A percentile compares a stretch with the other conserved stretches of the same genome.
These are phyloP conservation scores for Protophormia terraenovae DNA, from an alignment of 2,888 invertebrate species.

Conservation along the genomic window DNA sequence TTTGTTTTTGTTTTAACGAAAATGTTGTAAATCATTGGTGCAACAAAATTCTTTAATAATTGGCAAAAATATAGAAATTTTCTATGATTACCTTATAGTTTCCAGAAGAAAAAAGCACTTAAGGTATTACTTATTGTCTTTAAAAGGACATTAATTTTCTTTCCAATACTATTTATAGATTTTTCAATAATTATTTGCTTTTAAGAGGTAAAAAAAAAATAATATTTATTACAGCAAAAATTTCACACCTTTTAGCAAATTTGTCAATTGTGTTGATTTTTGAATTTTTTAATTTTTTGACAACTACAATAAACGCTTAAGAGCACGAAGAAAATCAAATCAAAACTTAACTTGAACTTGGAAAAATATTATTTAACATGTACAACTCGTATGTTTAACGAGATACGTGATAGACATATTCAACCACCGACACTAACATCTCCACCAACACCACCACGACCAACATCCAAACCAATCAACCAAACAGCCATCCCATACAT, in stretches of 20 bases:
- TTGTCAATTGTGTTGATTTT: slow-evolving; percentile 56
- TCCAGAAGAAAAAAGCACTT: background rate
- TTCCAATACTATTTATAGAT: background rate
- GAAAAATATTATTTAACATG: slow-evolving; percentile 71
- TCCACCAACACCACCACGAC: slow-evolving; percentile 26
- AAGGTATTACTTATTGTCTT: background rate
- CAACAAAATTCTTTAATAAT: slow-evolving; percentile 66
- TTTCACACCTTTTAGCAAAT: slow-evolving; percentile 67
- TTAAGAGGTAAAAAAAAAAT: too few relatives aligned
- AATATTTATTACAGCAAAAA: slow-evolving; percentile 42
- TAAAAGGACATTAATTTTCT: background rate
- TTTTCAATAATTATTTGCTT: slow-evolving; percentile 14
- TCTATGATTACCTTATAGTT: slow-evolving; percentile 39
- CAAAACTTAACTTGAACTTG: slow-evolving; percentile 62
- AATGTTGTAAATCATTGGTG: slow-evolving; percentile 66
- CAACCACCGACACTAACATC: slow-evolving; percentile 56
- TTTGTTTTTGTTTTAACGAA: slow-evolving; percentile 32
- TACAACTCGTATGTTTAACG: slow-evolving; percentile 72
- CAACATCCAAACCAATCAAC: slow-evolving; percentile 50
- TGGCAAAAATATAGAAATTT: slow-evolving; percentile 61
- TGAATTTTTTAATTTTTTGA: slow-evolving; percentile 45
- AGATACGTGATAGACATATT: slow-evolving; percentile 71
- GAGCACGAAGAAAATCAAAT: slow-evolving; percentile 27
- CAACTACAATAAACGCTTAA: slow-evolving; percentile 8
- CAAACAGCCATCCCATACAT: slow-evolving; percentile 57